Conservation (phyloP, 2,888 invertebrate genomes). For the Meiosimyza platycephala region DNA sequence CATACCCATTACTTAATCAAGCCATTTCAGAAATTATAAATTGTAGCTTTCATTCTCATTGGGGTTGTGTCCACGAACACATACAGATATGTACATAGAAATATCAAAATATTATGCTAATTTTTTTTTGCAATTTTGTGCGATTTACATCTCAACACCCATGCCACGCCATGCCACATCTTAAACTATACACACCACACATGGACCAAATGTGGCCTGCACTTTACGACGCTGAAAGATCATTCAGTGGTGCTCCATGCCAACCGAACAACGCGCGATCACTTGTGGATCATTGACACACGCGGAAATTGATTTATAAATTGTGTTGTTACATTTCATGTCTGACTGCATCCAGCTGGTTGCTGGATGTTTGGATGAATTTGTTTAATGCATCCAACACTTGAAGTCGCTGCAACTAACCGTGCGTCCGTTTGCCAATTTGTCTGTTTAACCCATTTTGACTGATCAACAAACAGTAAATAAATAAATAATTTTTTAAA, state of each 20-base stretch:
- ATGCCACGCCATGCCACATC: background rate
- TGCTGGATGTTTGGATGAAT: background rate
- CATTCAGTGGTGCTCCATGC: background rate
- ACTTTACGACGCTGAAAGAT: background rate
- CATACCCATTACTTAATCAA: too few species aligned
- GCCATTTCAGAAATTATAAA: too few species aligned
- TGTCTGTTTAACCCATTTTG: background rate
- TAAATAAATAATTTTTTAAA: too few species aligned
- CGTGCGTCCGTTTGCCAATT: background rate
- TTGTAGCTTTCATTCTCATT: too few species aligned
- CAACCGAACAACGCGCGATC: slow-evolving; percentile 11
- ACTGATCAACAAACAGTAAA: too few species aligned
- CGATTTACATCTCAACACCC: slow-evolving; percentile 32
- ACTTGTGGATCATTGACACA: slow-evolving; percentile 34
- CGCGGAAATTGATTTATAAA: slow-evolving; percentile 41
- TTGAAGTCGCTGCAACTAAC: background rate
- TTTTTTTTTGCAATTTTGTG: slow-evolving; percentile 18
- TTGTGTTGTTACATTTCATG: slow-evolving; percentile 39
- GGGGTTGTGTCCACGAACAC: background rate
- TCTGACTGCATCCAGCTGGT: slow-evolving; percentile 7
- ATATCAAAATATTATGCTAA: slow-evolving; percentile 34
- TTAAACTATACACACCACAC: slow-evolving; percentile 2
- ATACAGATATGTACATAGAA: slow-evolving; percentile 7
- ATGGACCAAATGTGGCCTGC: slow-evolving; percentile 21
- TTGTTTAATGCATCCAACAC: background rate